Percentiles rank a stretch among this genome's conserved stretches.
Conservation (phyloP, 2,888 invertebrate species). For the Microchrysa polita region DNA sequence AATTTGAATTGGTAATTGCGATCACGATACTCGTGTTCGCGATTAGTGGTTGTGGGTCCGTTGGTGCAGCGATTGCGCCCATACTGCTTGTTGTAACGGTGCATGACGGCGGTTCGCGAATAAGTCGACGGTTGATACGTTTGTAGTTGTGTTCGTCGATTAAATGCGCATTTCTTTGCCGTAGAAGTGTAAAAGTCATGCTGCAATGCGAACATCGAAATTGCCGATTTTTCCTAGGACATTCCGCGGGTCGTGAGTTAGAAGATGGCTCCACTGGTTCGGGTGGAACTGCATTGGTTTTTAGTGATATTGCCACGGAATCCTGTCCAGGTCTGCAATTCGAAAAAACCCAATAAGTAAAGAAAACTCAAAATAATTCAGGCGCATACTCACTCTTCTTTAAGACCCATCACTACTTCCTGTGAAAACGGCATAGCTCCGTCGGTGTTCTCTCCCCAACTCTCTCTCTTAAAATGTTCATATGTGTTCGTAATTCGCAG, state of each 20-base stretch:
- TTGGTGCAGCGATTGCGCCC: constrained; percentile 52
- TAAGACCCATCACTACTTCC: constrained; percentile 4
- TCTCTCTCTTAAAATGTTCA: constrained; percentile 50
- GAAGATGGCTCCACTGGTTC: too few relatives aligned
- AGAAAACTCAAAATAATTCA: not conserved
- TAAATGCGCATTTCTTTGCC: constrained; percentile 63
- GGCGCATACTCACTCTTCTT: constrained; percentile 24
- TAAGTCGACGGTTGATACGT: constrained; percentile 60
- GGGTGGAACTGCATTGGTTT: too few relatives aligned
- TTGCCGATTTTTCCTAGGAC: constrained; percentile 53
- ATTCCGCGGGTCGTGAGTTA: not conserved
- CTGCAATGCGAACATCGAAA: constrained; percentile 63
- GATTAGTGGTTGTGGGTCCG: not conserved
- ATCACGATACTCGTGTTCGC: constrained; percentile 39
- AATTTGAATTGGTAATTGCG: not conserved
- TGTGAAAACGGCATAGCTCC: constrained; percentile 54
- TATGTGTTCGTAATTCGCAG: constrained; percentile 51
- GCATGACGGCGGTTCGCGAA: constrained; percentile 55
- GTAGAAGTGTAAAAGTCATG: constrained; percentile 59
- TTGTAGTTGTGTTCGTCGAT: constrained; percentile 61
- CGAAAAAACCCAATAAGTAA: not conserved
- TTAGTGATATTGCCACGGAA: not conserved
- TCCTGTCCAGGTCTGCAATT: not conserved
- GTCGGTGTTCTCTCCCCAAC: constrained; percentile 60
- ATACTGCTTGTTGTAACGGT: constrained; percentile 35